Conservation (phyloP, 1,140 invertebrate genomes). For the Vollenhovia emeryi region DNA sequence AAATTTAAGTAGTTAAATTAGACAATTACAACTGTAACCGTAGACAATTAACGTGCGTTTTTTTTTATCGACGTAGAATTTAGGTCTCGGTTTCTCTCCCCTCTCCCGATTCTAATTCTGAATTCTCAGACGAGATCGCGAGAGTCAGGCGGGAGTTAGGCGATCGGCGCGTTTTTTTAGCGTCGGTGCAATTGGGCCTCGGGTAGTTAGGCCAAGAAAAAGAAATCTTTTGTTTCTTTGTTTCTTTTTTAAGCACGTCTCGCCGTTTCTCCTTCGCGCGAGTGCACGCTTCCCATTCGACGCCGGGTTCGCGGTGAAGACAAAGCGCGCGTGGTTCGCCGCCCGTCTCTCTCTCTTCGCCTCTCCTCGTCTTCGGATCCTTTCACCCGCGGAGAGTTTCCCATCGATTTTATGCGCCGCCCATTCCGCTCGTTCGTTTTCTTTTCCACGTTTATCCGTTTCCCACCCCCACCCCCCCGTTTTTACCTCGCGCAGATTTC, state of each 20-base stretch:
- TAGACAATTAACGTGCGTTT: background rate
- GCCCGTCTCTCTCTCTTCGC: background rate
- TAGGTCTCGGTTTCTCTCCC: background rate
- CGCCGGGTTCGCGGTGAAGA: conserved; percentile 8
- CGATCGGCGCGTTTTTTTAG: no score
- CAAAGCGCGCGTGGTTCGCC: conserved; percentile 42
- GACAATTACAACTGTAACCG: background rate
- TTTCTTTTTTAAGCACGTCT: conserved; percentile 14
- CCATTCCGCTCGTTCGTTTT: conserved; percentile 22
- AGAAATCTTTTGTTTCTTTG: no score
- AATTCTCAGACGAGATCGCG: background rate
- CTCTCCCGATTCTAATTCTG: background rate
- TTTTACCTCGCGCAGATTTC: background rate
- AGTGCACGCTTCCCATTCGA: conserved; percentile 30
- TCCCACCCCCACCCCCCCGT: no score
- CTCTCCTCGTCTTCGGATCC: conserved; percentile 46
- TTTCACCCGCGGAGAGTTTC: conserved; percentile 51
- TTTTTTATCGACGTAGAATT: conserved; percentile 15
- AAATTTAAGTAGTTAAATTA: background rate
- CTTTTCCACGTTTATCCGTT: background rate
- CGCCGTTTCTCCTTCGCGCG: conserved; percentile 27
- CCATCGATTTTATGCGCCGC: conserved; percentile 44
- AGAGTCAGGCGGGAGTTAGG: no score
- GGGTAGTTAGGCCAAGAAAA: conserved; percentile 16
- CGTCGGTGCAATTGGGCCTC: conserved; percentile 20